Base-by-base conservation (phyloP, 2,888 invertebrate genomes). In the Dichetophora obliterata region DNA sequence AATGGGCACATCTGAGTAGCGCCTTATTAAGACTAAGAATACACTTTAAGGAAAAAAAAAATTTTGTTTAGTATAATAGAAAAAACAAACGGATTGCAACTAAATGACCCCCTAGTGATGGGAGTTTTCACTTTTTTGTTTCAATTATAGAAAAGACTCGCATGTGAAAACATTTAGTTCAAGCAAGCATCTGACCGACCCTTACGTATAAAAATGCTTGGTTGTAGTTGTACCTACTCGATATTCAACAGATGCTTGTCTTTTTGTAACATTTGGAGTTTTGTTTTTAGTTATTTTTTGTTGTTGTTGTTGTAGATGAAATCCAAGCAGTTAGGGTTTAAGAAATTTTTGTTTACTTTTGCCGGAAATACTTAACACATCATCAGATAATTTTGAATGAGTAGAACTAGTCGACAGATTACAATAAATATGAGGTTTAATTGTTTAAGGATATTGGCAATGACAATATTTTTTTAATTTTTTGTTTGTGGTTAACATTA, bases 91-190 rank as follows among this genome's bases (percentile, higher is more conserved):
- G 4, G 14, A 68, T 24, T 68, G 22, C 19, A 68, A 37, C 69
- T 22, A 11, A 61, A 19, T 48, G 72, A 73, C 75, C 72, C 77
- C 75, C 78, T 63, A 57, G 72, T 68, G 75, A 52, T 75, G 75
- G 31, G 34, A 75, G 75, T 75, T 78, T 75, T 75, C 43, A 0
- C n/a, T n/a, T 50, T 68, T 22, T 24, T 50, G 0, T 43, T 24
- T 19, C n/a, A 6, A 65, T 6, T 43, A 16, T 19, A 16, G 22
- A 22, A 66, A 19, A 37, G 27, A 24, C 24, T 11, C 24, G 24
- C 22, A 59, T 59, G 5, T 59, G 22, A 9, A 24, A 9, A 27
- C 27, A 19, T 34, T 19, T 66, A 27, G 63, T 19, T 31, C 22
- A 19, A 66, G 43, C 11, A 59, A 59, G 43, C 0, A 66, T 31